Base-by-base conservation (phyloP, 2,113 vertebrate genomes). In the Pyrgilauda ruficollis region DNA sequence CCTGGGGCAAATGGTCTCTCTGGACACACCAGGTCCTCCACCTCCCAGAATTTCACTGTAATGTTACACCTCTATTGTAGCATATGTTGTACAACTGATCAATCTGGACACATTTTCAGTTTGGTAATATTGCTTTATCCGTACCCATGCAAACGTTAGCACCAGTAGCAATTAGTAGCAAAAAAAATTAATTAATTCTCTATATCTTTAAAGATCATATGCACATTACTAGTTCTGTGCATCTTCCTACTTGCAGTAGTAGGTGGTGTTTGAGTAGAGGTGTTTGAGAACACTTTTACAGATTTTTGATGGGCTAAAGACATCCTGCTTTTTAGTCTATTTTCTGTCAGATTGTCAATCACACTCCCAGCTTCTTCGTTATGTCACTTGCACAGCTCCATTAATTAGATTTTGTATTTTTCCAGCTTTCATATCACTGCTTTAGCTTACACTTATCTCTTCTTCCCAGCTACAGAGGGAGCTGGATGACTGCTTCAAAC, bases 391-490 rank as follows among this genome's bases (percentile, higher is more conserved):
- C 46, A 80, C 26, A 80, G 37, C 37, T 69, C 62, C n/a, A 53
- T 85, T 94, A 97, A 92, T 94, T 94, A 92, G 58, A 86, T 92
- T 53, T 88, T 83, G 3, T 58, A 49, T 69, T 85, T 91, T 93
- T 86, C 46, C 41, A 55, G 46, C 35, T 92, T 92, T 88, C 23
- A 52, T 83, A 85, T 94, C 64, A 43, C 37, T 76, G 58, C 85
- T 76, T 95, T 73, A 94, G 67, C 43, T 92, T 88, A 35, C 43
- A 86, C 63, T 93, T 95, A 90, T 92, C 88, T 94, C 72, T 86
- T 41, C 55, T 39, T 88, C 68, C 23, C 86, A 96, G 94, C 90
- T 97, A 96, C 85, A 88, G 90, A 97, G 85, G 75, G 75, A 89
- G 75, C 35, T 85, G 88, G 90, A 83, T 96, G 83, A 90, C 79